phyloP scores from a whole-genome alignment of 2,113 vertebrate species.

The Gallinago undulata region DNA sequence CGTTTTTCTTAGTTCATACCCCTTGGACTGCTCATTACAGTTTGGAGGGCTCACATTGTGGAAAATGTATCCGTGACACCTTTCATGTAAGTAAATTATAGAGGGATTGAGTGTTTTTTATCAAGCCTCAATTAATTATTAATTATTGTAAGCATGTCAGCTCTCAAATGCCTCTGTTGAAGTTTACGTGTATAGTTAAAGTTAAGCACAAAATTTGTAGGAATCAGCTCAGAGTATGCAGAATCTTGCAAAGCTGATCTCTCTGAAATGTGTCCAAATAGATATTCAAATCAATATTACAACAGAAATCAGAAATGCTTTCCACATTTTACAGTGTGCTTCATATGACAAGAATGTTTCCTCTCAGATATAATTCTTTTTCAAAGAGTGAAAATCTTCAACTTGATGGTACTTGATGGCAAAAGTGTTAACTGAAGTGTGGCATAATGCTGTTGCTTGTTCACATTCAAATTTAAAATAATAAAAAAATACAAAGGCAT shows the following conservation, averaged over 20 bases:
- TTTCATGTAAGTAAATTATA: not conserved
- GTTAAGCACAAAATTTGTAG: not conserved
- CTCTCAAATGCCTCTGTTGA: not conserved
- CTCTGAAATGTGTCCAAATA: not conserved
- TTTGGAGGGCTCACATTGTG: not conserved
- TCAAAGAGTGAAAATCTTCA: not conserved
- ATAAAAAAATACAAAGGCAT: not conserved
- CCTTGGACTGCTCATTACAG: not conserved
- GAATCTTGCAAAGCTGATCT: not conserved
- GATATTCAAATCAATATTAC: constrained; percentile 8
- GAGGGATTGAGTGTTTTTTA: not conserved
- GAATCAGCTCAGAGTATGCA: not conserved
- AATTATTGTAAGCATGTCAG: not conserved
- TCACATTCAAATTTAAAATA: not conserved
- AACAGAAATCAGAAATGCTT: constrained; percentile 26
- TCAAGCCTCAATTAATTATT: not conserved
- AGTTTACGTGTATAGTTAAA: not conserved
- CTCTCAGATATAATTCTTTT: not conserved
- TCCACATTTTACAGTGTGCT: not conserved
- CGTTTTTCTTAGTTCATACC: not conserved
- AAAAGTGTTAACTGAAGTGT: not conserved
- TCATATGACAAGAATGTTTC: constrained; percentile 17
- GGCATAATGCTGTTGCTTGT: not conserved
- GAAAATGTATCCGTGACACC: not conserved
- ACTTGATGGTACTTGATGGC: not conserved